Base-by-base conservation (phyloP, 2,888 invertebrate species). In the Acrobasis suavella region DNA sequence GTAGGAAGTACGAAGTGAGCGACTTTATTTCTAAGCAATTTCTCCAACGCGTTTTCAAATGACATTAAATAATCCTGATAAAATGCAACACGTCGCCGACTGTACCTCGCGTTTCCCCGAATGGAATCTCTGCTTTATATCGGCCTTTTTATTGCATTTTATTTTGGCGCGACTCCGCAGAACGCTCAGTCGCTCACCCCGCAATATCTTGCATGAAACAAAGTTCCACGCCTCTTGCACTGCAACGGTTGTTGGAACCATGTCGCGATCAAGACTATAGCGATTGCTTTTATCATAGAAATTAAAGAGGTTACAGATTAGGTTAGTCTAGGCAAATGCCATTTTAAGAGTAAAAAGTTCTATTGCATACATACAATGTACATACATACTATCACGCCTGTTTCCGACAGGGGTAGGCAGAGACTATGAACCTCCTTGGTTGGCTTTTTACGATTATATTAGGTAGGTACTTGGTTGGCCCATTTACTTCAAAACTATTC, bases 91-190 rank as follows among this genome's bases (percentile, higher is more conserved):
- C 22, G 37, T 32, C 8, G 39, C 50, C 32, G 65, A 74, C 65
- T 76, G 76, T 79, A 80, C 77, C 17, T 70, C 59, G 66, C 69
- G 69, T 71, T 75, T 71, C 60, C 67, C 68, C 69, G 65, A 72
- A 71, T 72, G 71, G 74, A 78, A 74, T 78, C 72, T 74, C 72
- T 71, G 72, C 74, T 71, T 72, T 75, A 74, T 73, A 76, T 78
- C 75, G 77, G 73, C 71, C 70, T 77, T 80, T 78, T 81, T 80
- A 83, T 81, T 81, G 81, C 79, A 80, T 80, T 83, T 80, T 81
- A 78, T 79, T 81, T 78, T 73, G 80, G 74, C 78, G 73, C 73
- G 71, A 76, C 73, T 71, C 66, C 68, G 66, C 50, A 59, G 67
- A 63, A 68, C 67, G 68, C 46, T 42, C 42, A 42, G 64, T 63